Evolutionary conservation across 2,888 invertebrate species (phyloP).

Genomic region (Phania funesta): DNA sequence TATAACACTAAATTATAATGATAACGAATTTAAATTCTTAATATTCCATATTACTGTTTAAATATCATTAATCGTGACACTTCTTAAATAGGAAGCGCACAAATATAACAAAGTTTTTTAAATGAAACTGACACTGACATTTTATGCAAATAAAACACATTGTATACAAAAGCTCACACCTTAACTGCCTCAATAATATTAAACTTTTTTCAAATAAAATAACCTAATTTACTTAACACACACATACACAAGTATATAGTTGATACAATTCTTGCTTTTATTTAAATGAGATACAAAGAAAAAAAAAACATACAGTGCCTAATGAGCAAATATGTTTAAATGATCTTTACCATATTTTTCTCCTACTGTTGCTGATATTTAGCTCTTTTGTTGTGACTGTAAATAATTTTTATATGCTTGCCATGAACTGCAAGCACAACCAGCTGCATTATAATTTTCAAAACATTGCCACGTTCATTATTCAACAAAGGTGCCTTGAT

Average conservation of each 20-base stretch:
- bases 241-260: no score
- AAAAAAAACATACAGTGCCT: slow-evolving; percentile 5
- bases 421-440: not conserved
- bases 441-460: not conserved
- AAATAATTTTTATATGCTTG: slow-evolving; percentile 29
- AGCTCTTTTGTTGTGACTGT: slow-evolving; percentile 29
- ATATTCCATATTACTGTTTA: not conserved
- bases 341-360: slow-evolving; percentile 32
- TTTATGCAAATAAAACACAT: not conserved
- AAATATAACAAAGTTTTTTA: not conserved
- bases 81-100: no score
- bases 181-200: slow-evolving; percentile 13
- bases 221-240: not conserved
- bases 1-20: not conserved
- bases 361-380: slow-evolving; percentile 8
- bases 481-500: slow-evolving; percentile 9
- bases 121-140: not conserved
- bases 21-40: not conserved
- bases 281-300: no score
- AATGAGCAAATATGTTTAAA: slow-evolving; percentile 65
- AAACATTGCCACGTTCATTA: not conserved
- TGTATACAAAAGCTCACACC: not conserved
- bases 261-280: no score
- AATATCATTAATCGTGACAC: not conserved
- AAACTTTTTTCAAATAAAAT: not conserved